These are phyloP conservation scores for Theristicus caerulescens DNA, from an alignment of 2,113 vertebrate species.

Conservation along the genomic window DNA sequence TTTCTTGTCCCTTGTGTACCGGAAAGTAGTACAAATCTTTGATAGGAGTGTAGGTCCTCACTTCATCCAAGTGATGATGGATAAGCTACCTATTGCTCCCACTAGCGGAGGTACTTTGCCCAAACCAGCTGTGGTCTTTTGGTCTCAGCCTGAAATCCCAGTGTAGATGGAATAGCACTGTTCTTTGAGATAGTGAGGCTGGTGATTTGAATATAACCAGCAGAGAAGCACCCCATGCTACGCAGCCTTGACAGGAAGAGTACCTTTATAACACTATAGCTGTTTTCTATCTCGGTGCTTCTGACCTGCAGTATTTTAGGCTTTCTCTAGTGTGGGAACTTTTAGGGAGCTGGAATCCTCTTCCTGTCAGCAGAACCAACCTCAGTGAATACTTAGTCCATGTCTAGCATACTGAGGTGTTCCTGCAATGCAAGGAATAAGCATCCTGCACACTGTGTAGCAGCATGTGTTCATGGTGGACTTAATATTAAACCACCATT, in stretches of 20 bases:
- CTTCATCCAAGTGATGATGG: background rate
- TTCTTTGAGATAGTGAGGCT: background rate
- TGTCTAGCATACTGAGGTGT: background rate
- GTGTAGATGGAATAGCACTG: fast-evolving
- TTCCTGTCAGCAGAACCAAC: background rate
- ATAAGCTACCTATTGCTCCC: background rate
- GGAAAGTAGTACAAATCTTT: background rate
- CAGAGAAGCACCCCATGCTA: background rate
- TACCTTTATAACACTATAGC: background rate
- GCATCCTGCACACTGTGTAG: background rate
- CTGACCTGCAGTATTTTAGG: background rate
- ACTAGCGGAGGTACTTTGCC: background rate
- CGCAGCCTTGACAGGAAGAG: background rate
- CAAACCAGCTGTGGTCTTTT: background rate
- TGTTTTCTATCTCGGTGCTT: background rate
- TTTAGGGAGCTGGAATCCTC: background rate
- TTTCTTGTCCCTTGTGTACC: background rate
- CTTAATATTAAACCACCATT: background rate
- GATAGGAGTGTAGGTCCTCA: background rate
- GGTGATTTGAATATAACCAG: background rate
- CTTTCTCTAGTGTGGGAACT: background rate
- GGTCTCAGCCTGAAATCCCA: background rate
- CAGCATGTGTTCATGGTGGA: background rate
- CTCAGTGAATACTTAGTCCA: background rate
- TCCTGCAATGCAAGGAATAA: background rate